phyloP scores from a whole-genome alignment of 2,888 invertebrate genomes.

The Meteorus cinctellus region DNA sequence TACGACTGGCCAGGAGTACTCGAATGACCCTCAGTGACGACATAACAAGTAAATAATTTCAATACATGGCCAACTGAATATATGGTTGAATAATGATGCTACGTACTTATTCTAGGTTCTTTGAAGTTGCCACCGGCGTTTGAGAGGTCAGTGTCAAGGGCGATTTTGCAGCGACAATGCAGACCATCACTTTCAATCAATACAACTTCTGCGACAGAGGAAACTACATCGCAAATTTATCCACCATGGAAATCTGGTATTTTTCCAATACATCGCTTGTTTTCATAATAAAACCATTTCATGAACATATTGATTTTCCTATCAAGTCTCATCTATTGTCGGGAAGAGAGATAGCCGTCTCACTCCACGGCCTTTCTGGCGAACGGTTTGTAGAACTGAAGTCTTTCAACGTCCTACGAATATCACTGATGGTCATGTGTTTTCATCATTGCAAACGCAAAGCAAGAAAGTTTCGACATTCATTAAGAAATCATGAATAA shows the following conservation, averaged over 20 bases:
- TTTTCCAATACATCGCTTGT: not conserved
- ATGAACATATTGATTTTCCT: conserved; percentile 4
- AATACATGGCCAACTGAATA: not conserved
- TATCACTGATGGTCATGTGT: conserved; percentile 44
- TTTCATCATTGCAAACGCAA: conserved; percentile 51
- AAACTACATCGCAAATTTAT: conserved; percentile 60
- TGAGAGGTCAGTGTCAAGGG: conserved; percentile 67
- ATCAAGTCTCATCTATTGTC: conserved; percentile 48
- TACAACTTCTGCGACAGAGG: conserved; percentile 56
- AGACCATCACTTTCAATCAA: conserved; percentile 62
- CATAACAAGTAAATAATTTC: conserved; percentile 54
- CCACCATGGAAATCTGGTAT: conserved; percentile 67
- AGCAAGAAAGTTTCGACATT: not conserved
- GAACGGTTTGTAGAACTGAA: conserved; percentile 47
- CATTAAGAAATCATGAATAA: too few species aligned
- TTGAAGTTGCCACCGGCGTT: conserved; percentile 70
- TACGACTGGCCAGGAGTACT: conserved; percentile 60
- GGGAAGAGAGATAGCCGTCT: conserved; percentile 56
- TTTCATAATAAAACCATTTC: not conserved
- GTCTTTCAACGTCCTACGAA: conserved; percentile 27
- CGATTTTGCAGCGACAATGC: conserved; percentile 65
- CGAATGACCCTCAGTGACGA: conserved; percentile 61
- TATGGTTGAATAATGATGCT: conserved; percentile 10
- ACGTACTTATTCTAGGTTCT: conserved; percentile 57
- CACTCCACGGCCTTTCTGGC: conserved; percentile 64